phyloP scores from a whole-genome alignment of 2,888 invertebrate species.

The Pristionchus arcanus region DNA sequence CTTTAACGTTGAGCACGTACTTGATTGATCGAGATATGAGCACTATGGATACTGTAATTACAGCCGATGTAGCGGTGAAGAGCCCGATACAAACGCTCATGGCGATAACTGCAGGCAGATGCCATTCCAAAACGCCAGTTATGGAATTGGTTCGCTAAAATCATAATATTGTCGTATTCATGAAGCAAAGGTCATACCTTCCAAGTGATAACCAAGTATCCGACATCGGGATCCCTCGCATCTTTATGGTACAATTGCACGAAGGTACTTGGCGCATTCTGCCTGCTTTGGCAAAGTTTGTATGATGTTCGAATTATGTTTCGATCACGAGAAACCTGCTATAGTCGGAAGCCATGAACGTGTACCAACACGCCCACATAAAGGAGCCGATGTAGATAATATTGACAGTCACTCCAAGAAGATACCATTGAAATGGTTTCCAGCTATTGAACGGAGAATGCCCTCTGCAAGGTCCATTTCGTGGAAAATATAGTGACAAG shows the following conservation, averaged over 20 bases:
- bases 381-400: not conserved
- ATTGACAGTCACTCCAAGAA: not conserved
- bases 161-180: not conserved
- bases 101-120: not conserved
- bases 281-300: not conserved
- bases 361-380: not conserved
- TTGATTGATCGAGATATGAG: not conserved
- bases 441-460: not conserved
- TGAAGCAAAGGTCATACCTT: not conserved
- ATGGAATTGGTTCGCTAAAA: not conserved
- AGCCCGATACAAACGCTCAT: not conserved
- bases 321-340: not conserved
- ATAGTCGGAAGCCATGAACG: not conserved
- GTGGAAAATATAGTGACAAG: too few species aligned
- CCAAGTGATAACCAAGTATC: not conserved
- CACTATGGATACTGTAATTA: not conserved
- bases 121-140: not conserved
- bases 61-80: not conserved
- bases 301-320: not conserved
- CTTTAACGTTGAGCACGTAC: not conserved
- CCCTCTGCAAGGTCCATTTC: not conserved
- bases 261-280: not conserved
- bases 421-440: not conserved
- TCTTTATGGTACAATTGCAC: not conserved
- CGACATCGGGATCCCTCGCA: not conserved